Evolutionary conservation across 2,113 vertebrate genomes (phyloP).

Genomic region (Corythornis cristatus): DNA sequence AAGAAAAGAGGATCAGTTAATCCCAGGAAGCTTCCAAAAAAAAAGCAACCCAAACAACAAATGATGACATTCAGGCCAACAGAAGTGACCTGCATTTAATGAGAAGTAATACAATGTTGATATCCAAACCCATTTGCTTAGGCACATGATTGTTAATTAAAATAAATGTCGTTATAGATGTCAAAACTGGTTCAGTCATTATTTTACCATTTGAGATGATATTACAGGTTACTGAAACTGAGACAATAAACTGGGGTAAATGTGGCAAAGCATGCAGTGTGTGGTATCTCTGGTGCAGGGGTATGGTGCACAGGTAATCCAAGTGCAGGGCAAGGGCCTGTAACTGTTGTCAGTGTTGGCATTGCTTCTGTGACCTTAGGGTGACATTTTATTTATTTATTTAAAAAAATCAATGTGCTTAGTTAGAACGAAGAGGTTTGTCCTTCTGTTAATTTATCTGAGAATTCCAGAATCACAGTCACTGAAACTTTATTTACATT

Average conservation of each 20-base stretch:
- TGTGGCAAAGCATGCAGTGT: neutral
- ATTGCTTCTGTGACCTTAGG: neutral
- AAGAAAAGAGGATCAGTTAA: neutral
- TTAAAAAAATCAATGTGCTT: neutral
- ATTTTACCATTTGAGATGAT: neutral
- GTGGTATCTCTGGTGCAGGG: no score
- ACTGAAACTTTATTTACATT: neutral
- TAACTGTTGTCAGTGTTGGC: rapidly evolving
- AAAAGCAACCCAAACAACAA: neutral
- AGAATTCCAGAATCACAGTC: neutral
- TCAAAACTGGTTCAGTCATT: neutral
- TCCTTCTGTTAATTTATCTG: neutral
- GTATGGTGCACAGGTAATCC: no score
- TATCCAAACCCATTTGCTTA: neutral
- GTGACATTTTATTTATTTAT: neutral
- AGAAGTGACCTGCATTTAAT: neutral
- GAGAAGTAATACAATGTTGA: neutral
- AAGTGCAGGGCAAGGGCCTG: neutral
- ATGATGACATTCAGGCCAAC: neutral
- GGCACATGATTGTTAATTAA: neutral
- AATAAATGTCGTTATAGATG: neutral
- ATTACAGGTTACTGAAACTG: neutral
- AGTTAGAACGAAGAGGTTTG: neutral
- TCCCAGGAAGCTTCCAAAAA: neutral
- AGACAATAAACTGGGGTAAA: neutral